phyloP scores from a whole-genome alignment of 2,113 vertebrate species.

The Athene cunicularia region DNA sequence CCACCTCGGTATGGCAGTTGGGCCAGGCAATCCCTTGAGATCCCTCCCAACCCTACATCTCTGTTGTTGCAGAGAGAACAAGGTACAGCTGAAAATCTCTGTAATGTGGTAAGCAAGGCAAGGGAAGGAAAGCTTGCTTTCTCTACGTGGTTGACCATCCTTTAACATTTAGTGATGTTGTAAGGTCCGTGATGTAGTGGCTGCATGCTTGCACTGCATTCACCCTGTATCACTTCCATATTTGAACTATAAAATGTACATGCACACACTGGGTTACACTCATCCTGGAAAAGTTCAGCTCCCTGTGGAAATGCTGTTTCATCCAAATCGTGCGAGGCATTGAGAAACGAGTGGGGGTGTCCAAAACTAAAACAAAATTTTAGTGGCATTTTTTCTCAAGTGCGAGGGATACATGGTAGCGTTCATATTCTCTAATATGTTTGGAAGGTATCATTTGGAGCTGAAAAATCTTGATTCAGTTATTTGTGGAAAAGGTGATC shows the following conservation, averaged over 20 bases:
- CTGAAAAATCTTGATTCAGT: background rate
- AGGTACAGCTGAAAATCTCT: background rate
- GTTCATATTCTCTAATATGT: background rate
- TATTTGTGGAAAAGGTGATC: background rate
- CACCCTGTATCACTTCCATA: background rate
- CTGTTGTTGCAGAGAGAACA: background rate
- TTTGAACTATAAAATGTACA: background rate
- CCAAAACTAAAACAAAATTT: background rate
- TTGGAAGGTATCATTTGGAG: background rate
- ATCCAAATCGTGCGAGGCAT: background rate
- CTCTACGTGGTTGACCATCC: background rate
- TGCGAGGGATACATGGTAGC: background rate
- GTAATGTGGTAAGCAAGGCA: background rate
- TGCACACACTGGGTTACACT: rapidly evolving
- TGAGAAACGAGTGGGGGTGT: background rate
- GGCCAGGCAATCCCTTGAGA: background rate
- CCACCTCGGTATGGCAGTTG: background rate
- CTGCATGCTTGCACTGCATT: background rate
- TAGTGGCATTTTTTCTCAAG: background rate
- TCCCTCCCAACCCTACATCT: background rate
- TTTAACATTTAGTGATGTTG: background rate
- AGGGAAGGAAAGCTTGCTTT: background rate
- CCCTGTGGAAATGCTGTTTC: background rate
- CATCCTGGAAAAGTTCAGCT: background rate
- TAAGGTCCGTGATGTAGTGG: background rate